Conservation (phyloP, 2,113 vertebrate genomes). For the Siniperca knerii region DNA sequence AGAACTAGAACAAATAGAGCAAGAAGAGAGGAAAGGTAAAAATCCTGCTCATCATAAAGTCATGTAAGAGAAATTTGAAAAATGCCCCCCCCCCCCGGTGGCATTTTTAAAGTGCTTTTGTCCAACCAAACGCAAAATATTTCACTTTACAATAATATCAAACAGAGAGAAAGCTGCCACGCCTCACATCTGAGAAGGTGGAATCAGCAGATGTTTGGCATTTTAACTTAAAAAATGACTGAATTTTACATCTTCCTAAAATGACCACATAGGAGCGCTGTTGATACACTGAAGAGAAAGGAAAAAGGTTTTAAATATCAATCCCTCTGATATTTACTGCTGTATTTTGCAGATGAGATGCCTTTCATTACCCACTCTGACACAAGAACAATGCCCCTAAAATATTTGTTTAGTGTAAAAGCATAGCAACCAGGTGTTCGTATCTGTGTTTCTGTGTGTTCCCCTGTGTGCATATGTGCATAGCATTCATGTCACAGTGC, state of each 20-base stretch:
- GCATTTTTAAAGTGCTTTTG: not conserved
- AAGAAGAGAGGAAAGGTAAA: not conserved
- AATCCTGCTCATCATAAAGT: not conserved
- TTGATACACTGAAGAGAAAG: not conserved
- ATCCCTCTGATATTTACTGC: not conserved
- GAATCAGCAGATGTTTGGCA: too few relatives aligned
- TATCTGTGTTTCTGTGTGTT: conserved; percentile 2
- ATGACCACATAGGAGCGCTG: too few relatives aligned
- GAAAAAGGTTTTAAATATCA: not conserved
- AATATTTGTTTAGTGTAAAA: conserved; percentile 4
- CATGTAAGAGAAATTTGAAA: not conserved
- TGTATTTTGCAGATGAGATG: not conserved
- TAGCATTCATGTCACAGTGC: not conserved
- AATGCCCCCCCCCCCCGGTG: too few relatives aligned
- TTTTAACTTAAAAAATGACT: too few relatives aligned
- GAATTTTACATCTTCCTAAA: too few relatives aligned
- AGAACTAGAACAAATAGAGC: conserved; percentile 19
- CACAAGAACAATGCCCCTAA: not conserved
- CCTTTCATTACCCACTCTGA: not conserved
- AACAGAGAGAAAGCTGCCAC: too few relatives aligned
- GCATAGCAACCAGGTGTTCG: not conserved
- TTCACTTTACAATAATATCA: too few relatives aligned
- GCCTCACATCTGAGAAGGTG: too few relatives aligned
- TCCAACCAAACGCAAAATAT: not conserved
- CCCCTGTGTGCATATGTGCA: conserved; percentile 2